phyloP scores from a whole-genome alignment of 2,113 vertebrate species.

The Lycaon pictus region DNA sequence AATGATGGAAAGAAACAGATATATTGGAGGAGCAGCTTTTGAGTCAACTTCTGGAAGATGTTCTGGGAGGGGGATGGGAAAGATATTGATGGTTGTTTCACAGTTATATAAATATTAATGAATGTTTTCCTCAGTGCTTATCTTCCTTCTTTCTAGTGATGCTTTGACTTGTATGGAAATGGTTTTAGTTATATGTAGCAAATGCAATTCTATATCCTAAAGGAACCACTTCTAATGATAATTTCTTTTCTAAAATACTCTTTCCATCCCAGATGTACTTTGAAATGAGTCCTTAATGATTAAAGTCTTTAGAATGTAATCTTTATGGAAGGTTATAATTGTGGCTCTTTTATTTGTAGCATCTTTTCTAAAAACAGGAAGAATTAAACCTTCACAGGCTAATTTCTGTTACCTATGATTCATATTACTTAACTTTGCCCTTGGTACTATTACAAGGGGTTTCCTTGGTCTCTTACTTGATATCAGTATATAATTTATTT shows the following conservation, averaged over 20 bases:
- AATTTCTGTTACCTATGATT: slow-evolving; percentile 36
- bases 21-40: neutral
- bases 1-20: neutral
- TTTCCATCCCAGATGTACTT: slow-evolving; percentile 73
- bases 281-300: slow-evolving; percentile 79
- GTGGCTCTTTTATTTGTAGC: slow-evolving; percentile 61
- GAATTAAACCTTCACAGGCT: neutral
- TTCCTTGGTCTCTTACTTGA: slow-evolving; percentile 37
- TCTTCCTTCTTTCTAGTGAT: slow-evolving; percentile 10
- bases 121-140: neutral
- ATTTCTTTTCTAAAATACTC: slow-evolving; percentile 77
- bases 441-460: neutral
- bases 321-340: slow-evolving; percentile 74
- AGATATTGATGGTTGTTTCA: neutral
- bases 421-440: slow-evolving; percentile 20
- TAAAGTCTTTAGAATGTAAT: slow-evolving; percentile 73
- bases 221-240: slow-evolving; percentile 54
- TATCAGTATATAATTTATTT: neutral
- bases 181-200: slow-evolving; percentile 73
- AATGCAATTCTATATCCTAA: slow-evolving; percentile 75
- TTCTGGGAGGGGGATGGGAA: neutral
- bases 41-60: neutral
- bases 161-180: slow-evolving; percentile 58
- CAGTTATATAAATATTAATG: neutral
- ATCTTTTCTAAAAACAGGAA: slow-evolving; percentile 54